Base-by-base conservation (phyloP, 1,140 invertebrate species). In the Papilio machaon region DNA sequence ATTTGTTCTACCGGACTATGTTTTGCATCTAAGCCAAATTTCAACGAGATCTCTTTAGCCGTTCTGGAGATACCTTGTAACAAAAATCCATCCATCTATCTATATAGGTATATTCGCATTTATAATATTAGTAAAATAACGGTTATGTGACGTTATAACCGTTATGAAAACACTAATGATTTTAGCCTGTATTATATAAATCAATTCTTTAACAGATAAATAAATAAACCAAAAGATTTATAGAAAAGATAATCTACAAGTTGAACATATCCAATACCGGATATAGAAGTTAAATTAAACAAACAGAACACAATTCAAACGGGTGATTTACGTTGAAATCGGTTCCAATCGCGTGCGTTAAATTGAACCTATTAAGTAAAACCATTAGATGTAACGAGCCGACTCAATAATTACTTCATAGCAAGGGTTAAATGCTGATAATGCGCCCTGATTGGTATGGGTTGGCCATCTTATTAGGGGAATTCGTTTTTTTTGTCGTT, bases 331-430 rank as follows among this genome's bases (percentile, higher is more conserved):
- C 77, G 77, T 79, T 79, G 38, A 58, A 79, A 77, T 79, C 54
- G 77, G 60, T 64, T 19, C 58, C 58, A 35, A 79, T 79, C 77
- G 77, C 77, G 77, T 79, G 77, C 77, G 77, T 79, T 35, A 79
- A 79, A 79, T 79, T 79, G 77, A 67, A 79, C 54, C 77, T 35
- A 58, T 79, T 79, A 79, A 79, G 35, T 79, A 47, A 30, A 79
- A 67, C 77, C 77, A 79, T 79, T 79, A 79, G 58, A 67, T 79
- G 35, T 79, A 79, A 79, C 75, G 75, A 77, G 54, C 43, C 77
- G 77, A n/a, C 19, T 43, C 54, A 13, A 79, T 60, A 64, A 64
- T 79, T 79, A 43, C 74, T 76, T 76, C 74, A 76, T 52, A 52
- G 74, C 47, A 76, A 76, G 74, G 74, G 74, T 76, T 76, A 76